Percentiles rank a stretch among this genome's conserved stretches.
These are phyloP conservation scores for Epizoanthus scotinus DNA, from an alignment of 92 coral and sea anemone species.

Conservation along the genomic window DNA sequence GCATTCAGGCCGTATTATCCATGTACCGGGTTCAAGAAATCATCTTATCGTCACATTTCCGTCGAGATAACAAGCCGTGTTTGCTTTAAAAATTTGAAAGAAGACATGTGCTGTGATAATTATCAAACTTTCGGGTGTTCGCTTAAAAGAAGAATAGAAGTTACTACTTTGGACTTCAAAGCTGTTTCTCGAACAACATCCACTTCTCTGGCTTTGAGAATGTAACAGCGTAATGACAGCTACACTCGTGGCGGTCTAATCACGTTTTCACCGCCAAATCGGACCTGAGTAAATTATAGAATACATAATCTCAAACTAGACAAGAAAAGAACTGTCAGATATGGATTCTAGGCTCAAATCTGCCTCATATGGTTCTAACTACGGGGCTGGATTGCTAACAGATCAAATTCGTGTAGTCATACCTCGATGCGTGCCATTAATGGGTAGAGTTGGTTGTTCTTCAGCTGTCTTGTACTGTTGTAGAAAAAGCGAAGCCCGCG, in stretches of 20 bases:
- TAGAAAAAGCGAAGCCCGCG: neutral
- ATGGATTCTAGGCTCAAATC: neutral
- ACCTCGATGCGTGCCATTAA: conserved; percentile 28
- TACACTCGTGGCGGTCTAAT: neutral
- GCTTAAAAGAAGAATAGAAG: no score
- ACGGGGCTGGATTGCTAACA: neutral
- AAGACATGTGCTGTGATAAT: no score
- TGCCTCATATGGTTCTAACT: neutral
- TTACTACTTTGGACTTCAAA: no score
- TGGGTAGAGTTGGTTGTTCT: neutral
- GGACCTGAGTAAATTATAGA: neutral
- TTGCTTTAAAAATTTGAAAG: no score
- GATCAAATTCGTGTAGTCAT: neutral
- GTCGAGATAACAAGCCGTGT: no score
- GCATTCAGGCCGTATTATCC: no score
- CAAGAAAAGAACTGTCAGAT: neutral
- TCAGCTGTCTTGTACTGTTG: neutral
- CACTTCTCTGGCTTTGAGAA: no score
- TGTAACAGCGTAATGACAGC: no score
- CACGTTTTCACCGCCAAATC: neutral
- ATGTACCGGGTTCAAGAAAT: no score
- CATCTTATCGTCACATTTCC: no score
- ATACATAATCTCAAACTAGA: neutral
- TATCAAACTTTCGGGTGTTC: no score
- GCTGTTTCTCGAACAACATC: no score